phyloP scores from a whole-genome alignment of 2,888 invertebrate species.

The Troglohyphantes excavatus region DNA sequence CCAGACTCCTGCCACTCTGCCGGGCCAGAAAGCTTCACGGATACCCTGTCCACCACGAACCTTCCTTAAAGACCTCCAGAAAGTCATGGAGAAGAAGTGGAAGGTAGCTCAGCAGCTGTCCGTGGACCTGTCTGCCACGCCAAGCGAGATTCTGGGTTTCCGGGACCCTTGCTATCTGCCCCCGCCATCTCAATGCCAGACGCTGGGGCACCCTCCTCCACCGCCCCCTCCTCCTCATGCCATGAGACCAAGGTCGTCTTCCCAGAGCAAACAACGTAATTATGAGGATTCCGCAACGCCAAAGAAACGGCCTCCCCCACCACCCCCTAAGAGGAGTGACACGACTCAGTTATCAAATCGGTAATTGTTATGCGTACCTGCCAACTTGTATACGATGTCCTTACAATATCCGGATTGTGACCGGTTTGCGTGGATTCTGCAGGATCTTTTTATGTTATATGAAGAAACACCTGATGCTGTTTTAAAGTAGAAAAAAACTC shows the following conservation, averaged over 20 bases:
- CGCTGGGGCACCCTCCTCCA: slow-evolving; percentile 54
- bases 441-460: too few species aligned
- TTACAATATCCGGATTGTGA: too few species aligned
- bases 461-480: too few species aligned
- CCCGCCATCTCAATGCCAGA: slow-evolving; percentile 63
- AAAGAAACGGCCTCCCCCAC: slow-evolving; percentile 90
- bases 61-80: slow-evolving; percentile 93
- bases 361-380: slow-evolving; percentile 18
- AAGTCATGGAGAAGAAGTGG: slow-evolving; percentile 94
- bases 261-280: slow-evolving; percentile 33
- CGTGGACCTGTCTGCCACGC: slow-evolving; percentile 92
- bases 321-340: slow-evolving; percentile 94
- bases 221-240: slow-evolving; percentile 64
- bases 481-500: too few species aligned
- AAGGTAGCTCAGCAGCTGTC: slow-evolving; percentile 96
- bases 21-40: slow-evolving; percentile 85
- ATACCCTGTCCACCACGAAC: slow-evolving; percentile 84
- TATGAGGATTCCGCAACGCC: slow-evolving; percentile 71
- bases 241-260: slow-evolving; percentile 56
- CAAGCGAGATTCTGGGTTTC: slow-evolving; percentile 95
- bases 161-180: slow-evolving; percentile 83
- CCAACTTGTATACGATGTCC: too few species aligned
- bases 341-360: slow-evolving; percentile 87
- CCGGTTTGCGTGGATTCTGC: too few species aligned
- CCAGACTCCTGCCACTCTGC: slow-evolving; percentile 84